These are phyloP conservation scores for Luscinia luscinia DNA, from an alignment of 2,797 vertebrate genomes.

Conservation along the genomic window DNA sequence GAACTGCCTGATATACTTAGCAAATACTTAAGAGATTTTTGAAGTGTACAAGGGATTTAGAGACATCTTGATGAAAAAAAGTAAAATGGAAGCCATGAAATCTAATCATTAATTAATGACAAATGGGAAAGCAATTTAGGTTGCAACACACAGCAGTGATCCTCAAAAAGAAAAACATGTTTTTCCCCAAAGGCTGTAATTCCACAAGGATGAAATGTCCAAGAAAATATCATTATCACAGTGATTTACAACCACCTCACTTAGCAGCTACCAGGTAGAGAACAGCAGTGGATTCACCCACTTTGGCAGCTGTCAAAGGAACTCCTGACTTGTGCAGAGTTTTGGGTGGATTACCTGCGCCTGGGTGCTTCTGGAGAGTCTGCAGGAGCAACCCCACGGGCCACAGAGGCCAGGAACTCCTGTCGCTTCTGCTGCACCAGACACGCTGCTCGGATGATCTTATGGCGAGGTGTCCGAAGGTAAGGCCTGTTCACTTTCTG, in stretches of 20 bases:
- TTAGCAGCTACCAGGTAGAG: not conserved
- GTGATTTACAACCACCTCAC: not conserved
- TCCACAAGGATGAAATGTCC: not conserved
- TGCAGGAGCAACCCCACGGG: slow-evolving; percentile 95
- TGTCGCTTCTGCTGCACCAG: slow-evolving; percentile 97
- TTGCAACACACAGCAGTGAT: not conserved
- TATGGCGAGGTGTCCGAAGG: slow-evolving; percentile 95
- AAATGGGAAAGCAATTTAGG: not conserved
- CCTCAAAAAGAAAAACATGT: not conserved
- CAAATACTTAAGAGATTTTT: not conserved
- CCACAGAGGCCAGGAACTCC: slow-evolving; percentile 96
- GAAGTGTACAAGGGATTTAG: not conserved
- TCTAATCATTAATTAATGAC: not conserved
- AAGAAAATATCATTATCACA: not conserved
- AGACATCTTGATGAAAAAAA: not conserved
- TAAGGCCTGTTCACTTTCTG: slow-evolving; percentile 99
- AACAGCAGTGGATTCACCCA: not conserved
- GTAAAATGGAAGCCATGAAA: not conserved
- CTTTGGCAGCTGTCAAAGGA: not conserved
- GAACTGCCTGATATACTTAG: not conserved
- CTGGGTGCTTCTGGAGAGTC: slow-evolving; percentile 95
- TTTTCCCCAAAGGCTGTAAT: not conserved
- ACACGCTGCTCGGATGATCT: slow-evolving; percentile 96
- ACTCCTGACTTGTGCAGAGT: not conserved
- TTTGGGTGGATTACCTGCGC: slow-evolving; percentile 84